Evolutionary conservation across 2,113 vertebrate species (phyloP).

Genomic region (Chlorodrepanis virens): DNA sequence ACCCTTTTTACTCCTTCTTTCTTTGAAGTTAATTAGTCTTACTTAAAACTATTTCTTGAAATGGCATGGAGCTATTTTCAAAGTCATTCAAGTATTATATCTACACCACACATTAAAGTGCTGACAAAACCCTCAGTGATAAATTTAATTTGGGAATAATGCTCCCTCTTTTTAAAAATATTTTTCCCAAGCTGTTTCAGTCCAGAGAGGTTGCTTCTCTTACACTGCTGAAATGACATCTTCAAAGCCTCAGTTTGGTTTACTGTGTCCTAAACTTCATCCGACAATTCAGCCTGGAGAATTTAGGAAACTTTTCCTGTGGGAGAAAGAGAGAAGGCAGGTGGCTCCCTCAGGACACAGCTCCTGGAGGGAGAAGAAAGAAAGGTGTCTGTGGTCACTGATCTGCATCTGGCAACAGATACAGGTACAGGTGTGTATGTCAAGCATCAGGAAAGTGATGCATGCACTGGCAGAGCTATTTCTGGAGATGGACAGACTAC

Average conservation of each 20-base stretch:
- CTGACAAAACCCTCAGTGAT: not conserved
- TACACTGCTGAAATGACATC: not conserved
- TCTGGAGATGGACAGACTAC: not conserved
- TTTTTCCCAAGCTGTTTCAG: not conserved
- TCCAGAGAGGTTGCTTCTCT: not conserved
- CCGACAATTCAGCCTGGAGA: not conserved
- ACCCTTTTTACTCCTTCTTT: not conserved
- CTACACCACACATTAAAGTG: not conserved
- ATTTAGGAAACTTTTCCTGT: not conserved
- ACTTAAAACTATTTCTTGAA: slow-evolving; percentile 45
- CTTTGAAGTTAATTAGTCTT: slow-evolving; percentile 57
- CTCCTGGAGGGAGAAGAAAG: not conserved
- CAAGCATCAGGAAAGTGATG: not conserved
- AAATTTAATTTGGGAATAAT: not conserved
- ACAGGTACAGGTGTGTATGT: not conserved
- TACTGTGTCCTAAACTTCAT: not conserved
- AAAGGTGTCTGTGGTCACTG: not conserved
- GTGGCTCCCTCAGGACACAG: not conserved
- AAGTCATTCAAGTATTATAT: slow-evolving; percentile 14
- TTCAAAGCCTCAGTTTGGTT: not conserved
- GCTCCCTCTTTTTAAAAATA: not conserved
- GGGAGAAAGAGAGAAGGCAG: not conserved
- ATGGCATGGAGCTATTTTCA: not conserved
- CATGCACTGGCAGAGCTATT: not conserved
- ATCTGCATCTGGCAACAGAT: not conserved